These are phyloP conservation scores for Sipha maydis DNA, from an alignment of 2,888 invertebrate species.

Conservation along the genomic window DNA sequence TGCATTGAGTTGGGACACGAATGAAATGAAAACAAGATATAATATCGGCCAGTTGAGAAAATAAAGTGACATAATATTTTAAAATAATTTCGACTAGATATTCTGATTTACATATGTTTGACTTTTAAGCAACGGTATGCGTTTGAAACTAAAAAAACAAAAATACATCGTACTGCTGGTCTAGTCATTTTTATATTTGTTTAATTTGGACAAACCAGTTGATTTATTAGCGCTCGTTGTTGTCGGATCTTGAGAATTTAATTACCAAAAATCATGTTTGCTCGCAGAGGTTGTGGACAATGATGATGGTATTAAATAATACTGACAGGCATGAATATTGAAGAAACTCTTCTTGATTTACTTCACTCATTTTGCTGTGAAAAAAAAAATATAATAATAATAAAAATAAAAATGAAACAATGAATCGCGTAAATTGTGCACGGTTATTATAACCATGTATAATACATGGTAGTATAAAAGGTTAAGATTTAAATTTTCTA, in stretches of 20 bases:
- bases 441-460: no score
- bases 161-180: background rate
- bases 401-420: no score
- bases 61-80: background rate
- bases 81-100: background rate
- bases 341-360: background rate
- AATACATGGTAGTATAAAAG: no score
- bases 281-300: background rate
- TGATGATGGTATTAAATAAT: background rate
- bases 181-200: background rate
- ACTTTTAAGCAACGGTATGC: background rate
- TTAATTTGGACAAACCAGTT: background rate
- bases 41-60: background rate
- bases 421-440: no score
- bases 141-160: background rate
- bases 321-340: background rate
- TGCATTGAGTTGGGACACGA: background rate
- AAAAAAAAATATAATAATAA: no score
- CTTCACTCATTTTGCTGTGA: background rate
- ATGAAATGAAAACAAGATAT: background rate
- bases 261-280: background rate
- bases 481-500: no score
- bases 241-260: background rate
- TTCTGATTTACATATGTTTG: background rate
- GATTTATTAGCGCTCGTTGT: background rate